Base-by-base conservation (phyloP, 1,140 invertebrate genomes). In the fruit fly (Drosophila melanogaster) region DNA sequence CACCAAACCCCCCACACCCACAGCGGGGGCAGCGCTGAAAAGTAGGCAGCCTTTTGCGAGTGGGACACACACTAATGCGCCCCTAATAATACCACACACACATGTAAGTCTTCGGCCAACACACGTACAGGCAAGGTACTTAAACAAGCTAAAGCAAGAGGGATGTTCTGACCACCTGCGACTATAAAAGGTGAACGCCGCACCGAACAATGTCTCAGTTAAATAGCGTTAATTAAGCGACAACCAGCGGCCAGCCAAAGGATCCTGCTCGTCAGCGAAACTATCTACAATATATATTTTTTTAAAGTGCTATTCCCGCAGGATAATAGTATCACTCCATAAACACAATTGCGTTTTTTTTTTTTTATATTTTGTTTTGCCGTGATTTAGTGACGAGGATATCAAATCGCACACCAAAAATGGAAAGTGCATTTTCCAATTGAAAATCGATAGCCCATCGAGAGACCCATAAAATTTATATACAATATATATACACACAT, bases 161-260 rank as follows among this genome's bases (percentile, higher is more conserved):
- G 79, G 79, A 77, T 77, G 66, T 15, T 26, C 19, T n/a, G 47
- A 11, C 40, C 62, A 55, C 55, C 66, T 81, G 70, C 51, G 65
- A 76, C 84, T 90, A 90, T 90, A 90, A 90, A 90, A 90, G 89
- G 58, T 46, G 61, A 59, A 35, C 56, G 66, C 26, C 67, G 53
- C 54, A 33, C 57, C 50, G 71, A 75, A 85, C 83, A 74, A 75
- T 85, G 89, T 78, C 84, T 90, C 84, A 90, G 89, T 90, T 74
- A 87, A 85, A 85, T 55, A 72, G 70, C 87, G 74, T 85, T 79
- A 81, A 90, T 91, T 89, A 77, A 75, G 57, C 77, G 71, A 77
- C 59, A 74, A 64, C 44, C 43, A 81, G 35, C 55, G 61, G 24
- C 46, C 41, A 35, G 30, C 12, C 56, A 50, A 24, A 11, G 59